Evolutionary conservation across 2,888 invertebrate genomes (phyloP).

Genomic region (Sphecodes monilicornis): DNA sequence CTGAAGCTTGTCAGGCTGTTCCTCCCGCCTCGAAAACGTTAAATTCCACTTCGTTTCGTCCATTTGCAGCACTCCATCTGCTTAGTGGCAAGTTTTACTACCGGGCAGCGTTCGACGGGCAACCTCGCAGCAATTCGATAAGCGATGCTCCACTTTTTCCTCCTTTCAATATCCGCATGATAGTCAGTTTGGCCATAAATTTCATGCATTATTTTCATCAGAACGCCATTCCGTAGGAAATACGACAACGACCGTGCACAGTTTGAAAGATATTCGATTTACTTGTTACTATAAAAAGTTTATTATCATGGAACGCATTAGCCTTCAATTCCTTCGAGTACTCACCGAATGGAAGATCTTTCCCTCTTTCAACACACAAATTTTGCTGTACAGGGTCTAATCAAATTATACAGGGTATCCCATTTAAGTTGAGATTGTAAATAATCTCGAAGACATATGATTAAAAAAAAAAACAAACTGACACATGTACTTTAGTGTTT

Average conservation of each 20-base stretch:
- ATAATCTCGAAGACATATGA: too few relatives aligned
- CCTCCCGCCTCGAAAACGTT: slow-evolving; percentile 27
- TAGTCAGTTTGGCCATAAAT: slow-evolving; percentile 17
- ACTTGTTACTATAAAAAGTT: slow-evolving; percentile 10
- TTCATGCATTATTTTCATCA: slow-evolving; percentile 33
- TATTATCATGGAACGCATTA: not conserved
- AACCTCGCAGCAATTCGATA: slow-evolving; percentile 40
- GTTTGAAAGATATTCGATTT: slow-evolving; percentile 2
- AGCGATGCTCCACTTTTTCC: slow-evolving; percentile 35
- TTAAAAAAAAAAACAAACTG: too few relatives aligned
- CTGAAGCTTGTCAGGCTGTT: not conserved
- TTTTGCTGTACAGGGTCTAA: too few relatives aligned
- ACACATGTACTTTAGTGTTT: too few relatives aligned
- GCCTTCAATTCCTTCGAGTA: slow-evolving; percentile 6
- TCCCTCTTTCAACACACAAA: not conserved
- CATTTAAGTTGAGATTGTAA: too few relatives aligned
- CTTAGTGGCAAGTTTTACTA: slow-evolving; percentile 48
- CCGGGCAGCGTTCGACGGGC: slow-evolving; percentile 11
- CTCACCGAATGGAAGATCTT: not conserved
- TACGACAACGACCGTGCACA: not conserved
- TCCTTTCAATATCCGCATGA: slow-evolving; percentile 22
- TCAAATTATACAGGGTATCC: too few relatives aligned
- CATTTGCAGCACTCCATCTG: slow-evolving; percentile 24
- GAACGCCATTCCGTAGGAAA: slow-evolving; percentile 1
- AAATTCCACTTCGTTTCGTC: slow-evolving; percentile 37